phyloP scores from a whole-genome alignment of 2,888 invertebrate genomes.

The Herminia tarsipennalis region DNA sequence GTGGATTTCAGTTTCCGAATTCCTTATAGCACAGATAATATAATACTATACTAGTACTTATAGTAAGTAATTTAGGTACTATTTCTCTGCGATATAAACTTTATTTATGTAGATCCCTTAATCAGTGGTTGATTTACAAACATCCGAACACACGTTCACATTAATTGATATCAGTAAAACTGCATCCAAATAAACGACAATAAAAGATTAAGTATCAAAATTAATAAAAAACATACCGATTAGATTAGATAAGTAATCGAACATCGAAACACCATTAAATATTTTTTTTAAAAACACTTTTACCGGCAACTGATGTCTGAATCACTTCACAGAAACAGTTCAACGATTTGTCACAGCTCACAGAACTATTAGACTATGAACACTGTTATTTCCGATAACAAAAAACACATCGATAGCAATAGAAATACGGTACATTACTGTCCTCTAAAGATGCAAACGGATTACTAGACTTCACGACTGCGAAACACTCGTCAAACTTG shows the following conservation, averaged over 20 bases:
- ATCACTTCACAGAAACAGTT: constrained; percentile 17
- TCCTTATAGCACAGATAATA: too few relatives aligned
- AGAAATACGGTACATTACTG: constrained; percentile 56
- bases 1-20: too few relatives aligned
- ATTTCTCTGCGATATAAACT: too few relatives aligned
- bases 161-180: too few relatives aligned
- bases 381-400: constrained; percentile 45
- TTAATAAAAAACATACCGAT: too few relatives aligned
- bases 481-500: constrained; percentile 26
- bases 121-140: background rate
- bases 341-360: constrained; percentile 46
- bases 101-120: too few relatives aligned
- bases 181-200: too few relatives aligned
- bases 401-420: constrained; percentile 40
- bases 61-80: too few relatives aligned
- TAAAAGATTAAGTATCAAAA: too few relatives aligned
- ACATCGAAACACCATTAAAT: background rate
- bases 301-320: constrained; percentile 7
- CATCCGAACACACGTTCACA: too few relatives aligned
- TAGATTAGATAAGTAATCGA: constrained; percentile 5
- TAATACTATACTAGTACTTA: too few relatives aligned
- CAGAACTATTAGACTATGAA: constrained; percentile 46
- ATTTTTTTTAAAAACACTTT: constrained; percentile 1
- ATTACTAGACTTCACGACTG: constrained; percentile 32
- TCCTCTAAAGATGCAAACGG: constrained; percentile 44